Base-by-base conservation (phyloP, 2,113 vertebrate species). In the Lophochroa leadbeateri region DNA sequence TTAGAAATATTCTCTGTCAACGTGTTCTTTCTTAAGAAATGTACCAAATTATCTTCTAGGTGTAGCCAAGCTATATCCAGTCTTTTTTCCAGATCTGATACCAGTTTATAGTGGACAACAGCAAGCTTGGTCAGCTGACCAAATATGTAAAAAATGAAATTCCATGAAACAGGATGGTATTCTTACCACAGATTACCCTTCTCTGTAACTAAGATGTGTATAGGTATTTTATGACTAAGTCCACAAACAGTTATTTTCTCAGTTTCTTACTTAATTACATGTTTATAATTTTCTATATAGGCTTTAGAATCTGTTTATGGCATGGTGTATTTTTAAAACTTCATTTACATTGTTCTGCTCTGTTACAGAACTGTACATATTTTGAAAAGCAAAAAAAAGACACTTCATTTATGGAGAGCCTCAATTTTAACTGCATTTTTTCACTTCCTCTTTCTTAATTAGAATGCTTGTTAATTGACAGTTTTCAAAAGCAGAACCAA, bases 401-500 rank as follows among this genome's bases (percentile, higher is more conserved):
- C 24, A 76, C 84, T 95, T 96, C 92, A 91, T 58, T 65, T 95
- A 85, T 31, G 50, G 25, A 86, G 50, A 76, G 29, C 29, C 17
- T 93, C 27, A 57, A 70, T 82, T 96, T 83, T 86, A 94, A 86
- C 71, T 80, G 24, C 61, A 49, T 94, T 91, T 89, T 92, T 85
- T 71, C 23, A 49, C 44, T 58, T n/a, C 37, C 17, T 9, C 29
- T 69, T 57, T 88, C 46, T 80, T 93, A 96, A 95, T 95, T 93
- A 90, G 50, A 92, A 95, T 0, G 2, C 31, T 83, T 94, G 27
- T 82, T 94, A 92, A 96, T 24, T 77, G 81, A 41, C 68, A 75
- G 67, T 86, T 96, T 95, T 71, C 53, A 91, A 60, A 89, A 87
- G 43, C 24, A 93, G 37, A 92, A 90, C 55, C 55, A 85, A 83